Percentiles rank a stretch among this genome's conserved stretches.
Conservation (phyloP, 2,888 invertebrate genomes). For the Leptopilina myrica region DNA sequence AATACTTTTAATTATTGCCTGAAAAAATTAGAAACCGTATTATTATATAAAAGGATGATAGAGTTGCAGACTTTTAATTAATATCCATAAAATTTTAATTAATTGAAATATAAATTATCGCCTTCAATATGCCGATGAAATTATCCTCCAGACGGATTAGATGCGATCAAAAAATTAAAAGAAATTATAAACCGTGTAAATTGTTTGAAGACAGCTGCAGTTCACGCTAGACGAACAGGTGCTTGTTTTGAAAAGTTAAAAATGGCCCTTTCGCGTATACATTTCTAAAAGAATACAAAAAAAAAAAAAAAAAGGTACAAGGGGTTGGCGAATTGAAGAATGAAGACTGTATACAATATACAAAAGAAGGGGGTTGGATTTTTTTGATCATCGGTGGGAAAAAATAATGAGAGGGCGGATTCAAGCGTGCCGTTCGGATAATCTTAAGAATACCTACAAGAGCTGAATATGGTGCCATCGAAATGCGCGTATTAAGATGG, state of each 20-base stretch:
- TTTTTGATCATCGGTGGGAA: slow-evolving; percentile 58
- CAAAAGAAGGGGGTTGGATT: background rate
- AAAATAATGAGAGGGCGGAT: slow-evolving; percentile 63
- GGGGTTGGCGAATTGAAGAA: slow-evolving; percentile 5
- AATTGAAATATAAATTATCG: no score
- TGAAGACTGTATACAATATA: background rate
- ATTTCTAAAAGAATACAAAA: slow-evolving; percentile 12
- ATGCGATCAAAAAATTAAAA: slow-evolving; percentile 1
- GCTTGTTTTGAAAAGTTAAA: background rate
- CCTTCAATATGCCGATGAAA: no score
- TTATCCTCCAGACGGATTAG: no score
- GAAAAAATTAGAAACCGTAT: no score
- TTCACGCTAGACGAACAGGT: slow-evolving; percentile 20
- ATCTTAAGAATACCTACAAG: slow-evolving; percentile 47
- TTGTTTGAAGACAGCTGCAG: slow-evolving; percentile 9
- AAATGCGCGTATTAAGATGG: slow-evolving; percentile 58
- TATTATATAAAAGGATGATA: no score
- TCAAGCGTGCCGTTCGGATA: slow-evolving; percentile 44
- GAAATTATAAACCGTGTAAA: slow-evolving; percentile 3
- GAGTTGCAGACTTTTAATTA: no score
- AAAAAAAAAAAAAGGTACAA: slow-evolving; percentile 25
- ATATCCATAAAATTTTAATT: no score
- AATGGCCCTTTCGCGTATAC: slow-evolving; percentile 6
- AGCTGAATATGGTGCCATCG: slow-evolving; percentile 61
- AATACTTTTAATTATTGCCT: no score